phyloP scores from a whole-genome alignment of 2,888 invertebrate species.

The Luperina nickerlii region DNA sequence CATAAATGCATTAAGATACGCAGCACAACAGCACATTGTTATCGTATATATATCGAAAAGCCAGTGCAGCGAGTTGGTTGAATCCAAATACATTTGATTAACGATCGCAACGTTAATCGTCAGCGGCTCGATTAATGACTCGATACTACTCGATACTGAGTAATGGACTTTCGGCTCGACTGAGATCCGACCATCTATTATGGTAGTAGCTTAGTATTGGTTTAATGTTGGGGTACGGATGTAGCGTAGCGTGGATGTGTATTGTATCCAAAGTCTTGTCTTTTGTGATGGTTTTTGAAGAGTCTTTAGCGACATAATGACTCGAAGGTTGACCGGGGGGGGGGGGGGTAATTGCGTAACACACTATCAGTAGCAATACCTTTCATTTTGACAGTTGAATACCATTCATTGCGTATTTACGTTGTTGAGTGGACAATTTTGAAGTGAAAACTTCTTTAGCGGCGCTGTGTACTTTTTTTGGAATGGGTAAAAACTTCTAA shows the following conservation, averaged over 20 bases:
- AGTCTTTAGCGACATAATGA: not conserved
- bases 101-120: slow-evolving; percentile 62
- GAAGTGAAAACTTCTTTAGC: too few species aligned
- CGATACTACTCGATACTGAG: slow-evolving; percentile 66
- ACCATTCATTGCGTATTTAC: not conserved
- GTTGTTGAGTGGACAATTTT: not conserved
- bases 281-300: not conserved
- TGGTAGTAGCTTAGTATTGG: slow-evolving; percentile 47
- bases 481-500: too few species aligned
- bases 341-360: not conserved
- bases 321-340: not conserved
- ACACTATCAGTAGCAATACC: not conserved
- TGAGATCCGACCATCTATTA: slow-evolving; percentile 65
- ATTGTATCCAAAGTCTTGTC: not conserved
- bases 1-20: slow-evolving; percentile 19
- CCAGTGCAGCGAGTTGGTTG: slow-evolving; percentile 55
- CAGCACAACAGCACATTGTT: slow-evolving; percentile 23
- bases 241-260: not conserved
- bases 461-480: too few species aligned
- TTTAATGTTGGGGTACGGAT: slow-evolving; percentile 24
- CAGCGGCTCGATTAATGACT: slow-evolving; percentile 65
- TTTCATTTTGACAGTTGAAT: not conserved
- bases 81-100: slow-evolving; percentile 67
- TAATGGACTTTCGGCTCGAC: slow-evolving; percentile 64
- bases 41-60: slow-evolving; percentile 36